phyloP scores from a whole-genome alignment of 2,113 vertebrate genomes.

The Hiodon tergisus region DNA sequence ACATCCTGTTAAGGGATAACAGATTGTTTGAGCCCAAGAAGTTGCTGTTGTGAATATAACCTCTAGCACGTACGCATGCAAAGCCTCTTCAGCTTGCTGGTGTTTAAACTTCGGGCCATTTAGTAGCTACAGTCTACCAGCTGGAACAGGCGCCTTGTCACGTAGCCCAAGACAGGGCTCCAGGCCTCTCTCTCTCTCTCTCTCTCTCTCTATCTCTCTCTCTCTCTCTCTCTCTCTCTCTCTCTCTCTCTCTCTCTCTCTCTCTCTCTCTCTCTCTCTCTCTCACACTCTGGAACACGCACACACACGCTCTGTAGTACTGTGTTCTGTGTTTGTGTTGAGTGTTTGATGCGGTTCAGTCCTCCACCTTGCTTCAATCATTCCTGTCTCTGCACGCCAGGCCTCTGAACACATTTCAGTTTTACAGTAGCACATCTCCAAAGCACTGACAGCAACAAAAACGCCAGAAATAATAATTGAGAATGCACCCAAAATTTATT shows the following conservation, averaged over 20 bases:
- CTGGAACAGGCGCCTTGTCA: constrained; percentile 1
- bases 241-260: background rate
- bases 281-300: background rate
- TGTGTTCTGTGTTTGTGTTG: background rate
- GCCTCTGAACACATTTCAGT: background rate
- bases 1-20: constrained; percentile 6
- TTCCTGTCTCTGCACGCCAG: background rate
- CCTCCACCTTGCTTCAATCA: background rate
- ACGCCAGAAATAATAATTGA: background rate
- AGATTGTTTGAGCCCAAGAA: background rate
- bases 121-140: background rate
- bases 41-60: background rate
- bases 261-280: background rate
- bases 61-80: background rate
- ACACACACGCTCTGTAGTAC: background rate
- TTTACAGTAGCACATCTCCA: background rate
- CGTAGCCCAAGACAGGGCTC: background rate
- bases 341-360: background rate
- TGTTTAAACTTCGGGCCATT: background rate
- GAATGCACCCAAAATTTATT: background rate
- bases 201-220: background rate
- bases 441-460: background rate
- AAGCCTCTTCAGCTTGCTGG: background rate
- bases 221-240: background rate
- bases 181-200: background rate